Evolutionary conservation across 2,888 invertebrate species (phyloP), one percentile per base, ranked within the genome.

Genomic region (Apamea epomidion): DNA sequence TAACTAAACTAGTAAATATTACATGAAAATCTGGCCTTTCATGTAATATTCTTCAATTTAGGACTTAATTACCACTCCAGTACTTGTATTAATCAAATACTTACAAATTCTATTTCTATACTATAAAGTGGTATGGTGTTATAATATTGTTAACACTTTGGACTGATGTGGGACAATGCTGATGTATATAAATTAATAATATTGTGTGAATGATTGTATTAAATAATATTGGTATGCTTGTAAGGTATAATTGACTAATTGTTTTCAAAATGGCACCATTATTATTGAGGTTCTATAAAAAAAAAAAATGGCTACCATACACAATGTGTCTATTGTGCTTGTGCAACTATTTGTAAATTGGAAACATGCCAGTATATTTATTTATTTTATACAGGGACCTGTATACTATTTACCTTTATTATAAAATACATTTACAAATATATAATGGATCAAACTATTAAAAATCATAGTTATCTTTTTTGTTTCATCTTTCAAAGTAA

Each of bases 131-230:
- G 25, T 54, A 62, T 68, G 32, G 18, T 80, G 18, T 73, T 72
- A 80, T 76, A 80, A 75, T 81, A 75, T 69, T 75, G 18, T 60
- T 73, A 84, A 58, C 32, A 37, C 2, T 60, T 58, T 73, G 69
- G 32, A 69, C 58, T 74, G 42, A 42, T 71, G 54, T 79, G 6
- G 18, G 16, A 73, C 74, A 80, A 51, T 64, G 32, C 54, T 37
- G 2, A 72, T 37, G 54, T 78, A 62, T 79, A 45, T 54, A 60
- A 67, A 67, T 60, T 32, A 83, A 83, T 74, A 74, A 79, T 78
- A 74, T 82, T 82, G 18, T 68, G 25, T 64, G 51, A 37, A 65
- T 62, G 7, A 45, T 75, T 82, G 37, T 62, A 62, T 77, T 78
- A 37, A 78, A 72, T 67, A 29, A 37, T 54, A 48, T 51, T n/a